Conservation (phyloP, 2,888 invertebrate genomes). For the Drosophila mimica region DNA sequence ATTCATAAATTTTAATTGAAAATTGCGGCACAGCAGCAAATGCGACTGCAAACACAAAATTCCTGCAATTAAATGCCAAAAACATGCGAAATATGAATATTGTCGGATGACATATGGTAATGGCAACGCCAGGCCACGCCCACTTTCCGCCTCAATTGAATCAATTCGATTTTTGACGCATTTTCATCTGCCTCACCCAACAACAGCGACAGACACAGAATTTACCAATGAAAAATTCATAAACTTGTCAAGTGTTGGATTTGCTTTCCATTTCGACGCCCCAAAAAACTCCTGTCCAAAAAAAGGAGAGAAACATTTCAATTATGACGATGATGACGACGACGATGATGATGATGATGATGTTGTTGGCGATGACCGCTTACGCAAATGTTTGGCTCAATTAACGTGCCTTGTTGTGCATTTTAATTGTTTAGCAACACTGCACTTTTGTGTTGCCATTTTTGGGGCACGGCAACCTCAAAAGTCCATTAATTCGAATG, state of each 20-base stretch:
- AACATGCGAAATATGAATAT: constrained; percentile 43
- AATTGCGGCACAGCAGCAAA: constrained; percentile 53
- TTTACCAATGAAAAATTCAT: constrained; percentile 52
- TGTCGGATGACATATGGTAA: constrained; percentile 51
- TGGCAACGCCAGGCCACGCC: constrained; percentile 4
- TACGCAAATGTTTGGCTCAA: constrained; percentile 52
- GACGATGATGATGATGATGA: neutral
- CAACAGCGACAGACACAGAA: constrained; percentile 5
- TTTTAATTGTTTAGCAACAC: constrained; percentile 43
- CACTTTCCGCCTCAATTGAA: constrained; percentile 24
- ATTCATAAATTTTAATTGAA: constrained; percentile 78
- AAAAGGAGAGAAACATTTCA: neutral
- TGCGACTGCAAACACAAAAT: constrained; percentile 29
- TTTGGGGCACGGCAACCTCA: neutral
- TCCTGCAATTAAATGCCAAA: constrained; percentile 70
- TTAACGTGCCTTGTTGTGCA: constrained; percentile 40
- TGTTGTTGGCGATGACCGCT: constrained; percentile 16
- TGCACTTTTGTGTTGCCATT: constrained; percentile 13
- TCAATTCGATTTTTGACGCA: constrained; percentile 42
- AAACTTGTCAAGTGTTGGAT: constrained; percentile 50
- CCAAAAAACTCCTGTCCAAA: constrained; percentile 24
- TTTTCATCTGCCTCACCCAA: constrained; percentile 19
- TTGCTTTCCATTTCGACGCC: constrained; percentile 42
- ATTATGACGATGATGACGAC: neutral
- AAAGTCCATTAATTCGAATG: constrained; percentile 13